These are phyloP conservation scores for Boulengeromyrus knoepffleri DNA, from an alignment of 2,113 vertebrate species.

Conservation along the genomic window DNA sequence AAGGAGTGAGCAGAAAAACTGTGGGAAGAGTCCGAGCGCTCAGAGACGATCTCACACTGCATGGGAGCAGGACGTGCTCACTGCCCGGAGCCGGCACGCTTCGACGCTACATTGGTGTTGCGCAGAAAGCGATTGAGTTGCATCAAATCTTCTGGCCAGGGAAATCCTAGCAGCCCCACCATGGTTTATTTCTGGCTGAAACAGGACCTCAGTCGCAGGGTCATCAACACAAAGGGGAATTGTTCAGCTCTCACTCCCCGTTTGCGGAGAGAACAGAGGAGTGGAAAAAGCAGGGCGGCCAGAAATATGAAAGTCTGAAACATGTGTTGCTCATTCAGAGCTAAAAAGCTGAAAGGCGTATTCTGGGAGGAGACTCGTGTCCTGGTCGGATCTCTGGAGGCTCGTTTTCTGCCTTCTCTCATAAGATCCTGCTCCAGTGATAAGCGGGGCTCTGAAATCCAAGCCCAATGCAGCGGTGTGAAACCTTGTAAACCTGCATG, in stretches of 20 bases:
- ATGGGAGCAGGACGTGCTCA: background rate
- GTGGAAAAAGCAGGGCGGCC: constrained; percentile 9
- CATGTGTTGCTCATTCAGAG: constrained; percentile 58
- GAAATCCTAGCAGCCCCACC: constrained; percentile 13
- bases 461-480: background rate
- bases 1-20: background rate
- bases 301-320: constrained; percentile 24
- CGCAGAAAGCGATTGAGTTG: background rate
- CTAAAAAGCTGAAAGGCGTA: constrained; percentile 34
- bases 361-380: constrained; percentile 17
- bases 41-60: background rate
- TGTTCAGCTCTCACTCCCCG: constrained; percentile 24
- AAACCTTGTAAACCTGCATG: background rate
- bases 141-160: constrained; percentile 16
- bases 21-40: background rate
- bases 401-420: background rate
- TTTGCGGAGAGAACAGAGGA: constrained; percentile 2
- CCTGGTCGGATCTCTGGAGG: constrained; percentile 17
- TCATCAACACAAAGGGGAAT: constrained; percentile 27
- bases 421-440: background rate
- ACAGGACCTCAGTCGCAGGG: background rate
- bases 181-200: background rate
- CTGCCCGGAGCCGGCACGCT: background rate
- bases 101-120: background rate
- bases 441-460: background rate